Evolutionary conservation across 2,113 vertebrate species (phyloP).

Genomic region (Lanius ludovicianus): DNA sequence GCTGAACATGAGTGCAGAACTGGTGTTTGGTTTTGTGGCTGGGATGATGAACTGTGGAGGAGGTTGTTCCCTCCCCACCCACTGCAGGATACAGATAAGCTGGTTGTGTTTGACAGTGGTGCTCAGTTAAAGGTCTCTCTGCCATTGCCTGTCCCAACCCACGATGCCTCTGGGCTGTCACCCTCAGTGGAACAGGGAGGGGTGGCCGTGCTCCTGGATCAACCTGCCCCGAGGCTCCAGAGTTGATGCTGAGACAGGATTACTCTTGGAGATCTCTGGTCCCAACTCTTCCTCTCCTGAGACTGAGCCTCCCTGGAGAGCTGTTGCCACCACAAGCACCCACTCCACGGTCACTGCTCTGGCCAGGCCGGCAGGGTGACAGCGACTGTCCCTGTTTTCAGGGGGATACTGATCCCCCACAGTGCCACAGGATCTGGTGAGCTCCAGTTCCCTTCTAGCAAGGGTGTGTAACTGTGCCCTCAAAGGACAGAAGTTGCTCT

Average conservation of each 20-base stretch:
- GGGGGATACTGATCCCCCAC: fast-evolving
- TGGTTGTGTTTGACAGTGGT: background rate
- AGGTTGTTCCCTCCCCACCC: fast-evolving
- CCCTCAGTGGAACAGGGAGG: fast-evolving
- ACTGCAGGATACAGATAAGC: background rate
- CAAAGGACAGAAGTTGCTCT: background rate
- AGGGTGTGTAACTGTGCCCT: background rate
- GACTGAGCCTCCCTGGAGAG: background rate
- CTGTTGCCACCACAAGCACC: background rate
- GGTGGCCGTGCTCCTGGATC: fast-evolving
- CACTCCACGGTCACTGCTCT: background rate
- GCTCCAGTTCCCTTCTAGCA: background rate
- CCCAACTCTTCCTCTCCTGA: background rate
- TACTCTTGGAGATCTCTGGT: background rate
- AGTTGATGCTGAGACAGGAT: background rate
- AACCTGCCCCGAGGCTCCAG: background rate
- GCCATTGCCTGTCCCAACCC: background rate
- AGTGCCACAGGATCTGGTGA: background rate
- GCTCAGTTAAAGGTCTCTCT: background rate
- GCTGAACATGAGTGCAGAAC: fast-evolving
- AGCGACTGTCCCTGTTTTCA: background rate
- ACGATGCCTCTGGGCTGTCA: fast-evolving
- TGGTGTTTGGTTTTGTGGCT: background rate
- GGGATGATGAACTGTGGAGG: background rate
- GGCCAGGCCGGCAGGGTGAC: background rate